Base-by-base conservation (phyloP, 2,113 vertebrate species). In the Halcyon malimbica region DNA sequence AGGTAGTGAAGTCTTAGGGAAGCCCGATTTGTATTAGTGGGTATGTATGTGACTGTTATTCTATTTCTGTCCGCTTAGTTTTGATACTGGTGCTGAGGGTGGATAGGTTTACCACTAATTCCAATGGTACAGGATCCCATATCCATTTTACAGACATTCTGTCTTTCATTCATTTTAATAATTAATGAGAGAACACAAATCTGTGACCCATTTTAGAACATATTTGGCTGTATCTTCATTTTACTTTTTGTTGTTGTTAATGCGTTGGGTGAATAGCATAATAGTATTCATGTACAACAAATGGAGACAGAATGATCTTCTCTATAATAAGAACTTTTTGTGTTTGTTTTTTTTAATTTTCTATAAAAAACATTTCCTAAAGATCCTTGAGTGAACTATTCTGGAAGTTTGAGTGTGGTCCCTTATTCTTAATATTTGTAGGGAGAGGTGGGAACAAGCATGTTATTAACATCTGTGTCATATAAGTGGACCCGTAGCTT, bases 381-480 rank as follows among this genome's bases (percentile, higher is more conserved):
- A 31, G 12, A 13, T 60, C 1, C 44, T 73, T 12, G 9, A 37
- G 31, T 33, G 13, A 24, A 44, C 16, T 68, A 1, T 41, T 94
- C 6, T 86, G 25, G 3, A 65, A 44, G 25, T 51, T 17, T 54
- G 33, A 42, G 8, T 54, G 10, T 42, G 13, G 17, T 42, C 10
- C 5, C 9, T 84, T n/a, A 7, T 21, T 56, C 19, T 17, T 69
- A 48, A 2, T 85, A 13, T n/a, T 28, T 73, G 39, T 31, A 65
- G n/a, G 31, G 25, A 82, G 21, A 65, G 13, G 33, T 39, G 26
- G 35, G 29, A 87, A 57, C 26, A 35, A 69, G 12, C 6, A 10
- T 21, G 1, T 23, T 44, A 37, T 23, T 73, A 25, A 56, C 68
- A 41, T 8, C 4, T 7, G 2, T n/a, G 2, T 6, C 0, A 0